Evolutionary conservation across 2,888 invertebrate species (phyloP), one percentile per base, ranked within the genome.

Genomic region (Meiosimyza decipiens): DNA sequence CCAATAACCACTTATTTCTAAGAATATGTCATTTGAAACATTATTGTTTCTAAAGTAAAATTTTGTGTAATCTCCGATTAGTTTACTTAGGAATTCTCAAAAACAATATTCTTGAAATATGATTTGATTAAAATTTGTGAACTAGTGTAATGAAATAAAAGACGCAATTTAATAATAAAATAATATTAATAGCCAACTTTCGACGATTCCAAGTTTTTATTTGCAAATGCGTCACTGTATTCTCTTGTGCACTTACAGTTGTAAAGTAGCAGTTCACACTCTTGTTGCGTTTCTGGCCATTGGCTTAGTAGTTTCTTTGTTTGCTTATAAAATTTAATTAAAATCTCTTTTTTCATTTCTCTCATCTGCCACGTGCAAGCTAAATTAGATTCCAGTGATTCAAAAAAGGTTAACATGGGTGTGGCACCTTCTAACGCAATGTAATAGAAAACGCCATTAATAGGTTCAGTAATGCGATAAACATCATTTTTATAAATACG

Each of bases 371-470:
- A 77, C 1, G 85, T 83, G 0, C 77, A 71, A 1, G 85, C 82
- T 3, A 75, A 40, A 50, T 78, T 70, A 28, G 75, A 79, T 59
- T 79, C 68, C 73, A 85, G 74, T 0, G 84, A 71, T 0, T 86
- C 85, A 57, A 80, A 83, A 71, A 81, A 86, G 12, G 83, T 81
- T 47, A 85, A n/a, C 76, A 86, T 74, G 0, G 86, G 86, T 0
- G 86, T 86, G 3, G 86, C 86, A 0, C 85, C 85, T 76, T 86
- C 86, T 50, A 85, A 68, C 0, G 81, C 79, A 22, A 85, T 77
- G 68, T 85, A 86, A 69, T 82, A 86, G 4, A 33, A 68, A n/a
- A 49, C 76, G 0, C 77, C 79, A 71, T 83, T 79, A 4, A 85
- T 79, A 33, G 71, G 18, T n/a, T 62, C 60, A 0, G 49, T 80